Evolutionary conservation across 2,797 vertebrate species (phyloP).

Genomic region (Notolabrus celidotus): DNA sequence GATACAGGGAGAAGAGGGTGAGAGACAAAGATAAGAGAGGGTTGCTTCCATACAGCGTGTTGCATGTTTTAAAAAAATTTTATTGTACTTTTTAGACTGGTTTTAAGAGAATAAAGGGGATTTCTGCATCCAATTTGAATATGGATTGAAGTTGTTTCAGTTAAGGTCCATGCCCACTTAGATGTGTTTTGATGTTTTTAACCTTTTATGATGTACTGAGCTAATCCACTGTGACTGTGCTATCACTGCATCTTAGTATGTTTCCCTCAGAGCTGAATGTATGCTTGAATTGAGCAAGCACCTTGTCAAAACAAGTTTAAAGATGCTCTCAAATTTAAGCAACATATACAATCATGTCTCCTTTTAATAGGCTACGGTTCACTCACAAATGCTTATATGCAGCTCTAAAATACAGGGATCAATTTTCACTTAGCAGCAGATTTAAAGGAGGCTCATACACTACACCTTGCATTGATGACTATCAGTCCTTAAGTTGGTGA

Average conservation of each 20-base stretch:
- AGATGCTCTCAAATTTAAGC: constrained; percentile 6
- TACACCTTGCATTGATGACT: background rate
- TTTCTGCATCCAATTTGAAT: no score
- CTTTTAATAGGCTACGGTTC: constrained; percentile 16
- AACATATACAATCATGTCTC: constrained; percentile 2
- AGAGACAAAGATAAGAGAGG: background rate
- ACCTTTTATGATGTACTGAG: constrained; percentile 9
- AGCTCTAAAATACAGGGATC: constrained; percentile 20
- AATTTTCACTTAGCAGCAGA: no score
- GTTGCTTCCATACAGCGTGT: background rate
- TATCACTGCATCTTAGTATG: constrained; percentile 11
- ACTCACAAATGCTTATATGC: background rate
- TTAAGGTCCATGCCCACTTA: background rate
- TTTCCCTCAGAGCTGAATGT: constrained; percentile 27
- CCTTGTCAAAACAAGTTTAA: constrained; percentile 28
- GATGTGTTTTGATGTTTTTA: constrained; percentile 21
- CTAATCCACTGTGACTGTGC: constrained; percentile 20
- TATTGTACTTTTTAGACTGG: background rate
- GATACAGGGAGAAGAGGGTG: background rate
- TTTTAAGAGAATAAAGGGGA: no score
- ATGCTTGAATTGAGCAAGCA: constrained; percentile 28
- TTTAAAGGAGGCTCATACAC: no score
- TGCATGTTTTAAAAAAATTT: background rate
- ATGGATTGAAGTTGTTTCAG: background rate
- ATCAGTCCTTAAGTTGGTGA: no score